Evolutionary conservation across 2,113 vertebrate genomes (phyloP), one percentile per base, ranked within the genome.

Genomic region (Herpailurus yagouaroundi): DNA sequence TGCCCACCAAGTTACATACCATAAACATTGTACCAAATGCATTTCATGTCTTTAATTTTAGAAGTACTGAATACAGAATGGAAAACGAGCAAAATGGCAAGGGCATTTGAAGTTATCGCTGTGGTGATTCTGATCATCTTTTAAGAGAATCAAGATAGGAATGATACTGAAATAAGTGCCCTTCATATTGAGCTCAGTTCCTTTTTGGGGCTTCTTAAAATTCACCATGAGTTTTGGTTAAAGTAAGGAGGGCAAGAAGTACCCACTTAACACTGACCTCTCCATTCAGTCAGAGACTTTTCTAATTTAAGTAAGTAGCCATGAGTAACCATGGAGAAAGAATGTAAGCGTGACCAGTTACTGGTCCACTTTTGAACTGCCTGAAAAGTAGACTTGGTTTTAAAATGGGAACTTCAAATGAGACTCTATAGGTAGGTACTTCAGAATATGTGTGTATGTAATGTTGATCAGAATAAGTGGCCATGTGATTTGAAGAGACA

Each of bases 41-140:
- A 91, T 79, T 66, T 93, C 71, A 57, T 87, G 36, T 71, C 66
- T 89, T 69, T 90, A 85, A 81, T 60, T 94, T 97, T 74, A 86
- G 84, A 85, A 94, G 60, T n/a, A 89, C 52, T 96, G 57, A 89
- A 31, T 89, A 48, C 63, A 93, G 41, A 74, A 91, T 60, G 41
- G 29, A 90, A 60, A 74, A 48, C 25, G 16, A 11, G n/a, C 55
- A 93, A 50, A 82, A 71, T 82, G 81, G 50, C 38, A 57, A 77
- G 88, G 29, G 41, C 23, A 7, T 80, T 68, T 80, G 41, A 86
- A 87, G 19, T 83, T 45, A 83, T 45, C 10, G 8, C 45, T 45
- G 3, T 50, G 29, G 38, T 77, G 50, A 87, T 93, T 82, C 55
- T 80, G 41, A 84, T 94, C 29, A 91, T 74, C 48, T 94, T 45